These are phyloP conservation scores for Mesochorus sp. DNA, from an alignment of 2,888 invertebrate species.

Conservation along the genomic window DNA sequence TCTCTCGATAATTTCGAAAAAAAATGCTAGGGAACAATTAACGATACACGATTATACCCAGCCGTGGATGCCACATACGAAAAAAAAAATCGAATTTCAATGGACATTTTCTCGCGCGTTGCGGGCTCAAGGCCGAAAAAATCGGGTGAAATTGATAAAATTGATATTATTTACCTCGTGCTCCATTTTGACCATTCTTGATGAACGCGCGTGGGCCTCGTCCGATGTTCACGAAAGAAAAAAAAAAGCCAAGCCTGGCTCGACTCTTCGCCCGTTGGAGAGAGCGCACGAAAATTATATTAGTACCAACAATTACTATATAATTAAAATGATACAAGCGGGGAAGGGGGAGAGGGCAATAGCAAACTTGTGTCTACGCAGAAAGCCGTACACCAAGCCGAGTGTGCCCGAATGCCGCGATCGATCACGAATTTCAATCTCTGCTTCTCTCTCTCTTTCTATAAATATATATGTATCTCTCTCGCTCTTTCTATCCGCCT, in stretches of 20 bases:
- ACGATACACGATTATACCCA: no score
- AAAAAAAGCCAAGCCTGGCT: slow-evolving; percentile 45
- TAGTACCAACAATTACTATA: background rate
- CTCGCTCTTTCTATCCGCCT: background rate
- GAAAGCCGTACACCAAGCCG: slow-evolving; percentile 12
- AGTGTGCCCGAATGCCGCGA: slow-evolving; percentile 34
- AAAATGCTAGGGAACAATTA: no score
- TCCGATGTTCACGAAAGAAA: slow-evolving; percentile 27
- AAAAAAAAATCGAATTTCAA: no score
- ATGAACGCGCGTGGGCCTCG: slow-evolving; percentile 48
- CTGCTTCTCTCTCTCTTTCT: slow-evolving; percentile 13
- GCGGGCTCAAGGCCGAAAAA: background rate
- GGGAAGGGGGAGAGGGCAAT: background rate
- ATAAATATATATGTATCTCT: no score
- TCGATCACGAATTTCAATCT: slow-evolving; percentile 47
- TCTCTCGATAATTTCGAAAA: no score
- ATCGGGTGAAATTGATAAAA: background rate
- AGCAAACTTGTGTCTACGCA: background rate
- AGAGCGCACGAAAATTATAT: background rate
- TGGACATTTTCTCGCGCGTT: no score
- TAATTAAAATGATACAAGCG: no score
- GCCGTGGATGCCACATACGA: no score
- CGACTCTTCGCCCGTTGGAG: background rate
- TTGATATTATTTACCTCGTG: slow-evolving; percentile 74
- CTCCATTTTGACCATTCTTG: slow-evolving; percentile 80